phyloP scores from a whole-genome alignment of 2,888 invertebrate genomes.

The Nomada hirtipes region DNA sequence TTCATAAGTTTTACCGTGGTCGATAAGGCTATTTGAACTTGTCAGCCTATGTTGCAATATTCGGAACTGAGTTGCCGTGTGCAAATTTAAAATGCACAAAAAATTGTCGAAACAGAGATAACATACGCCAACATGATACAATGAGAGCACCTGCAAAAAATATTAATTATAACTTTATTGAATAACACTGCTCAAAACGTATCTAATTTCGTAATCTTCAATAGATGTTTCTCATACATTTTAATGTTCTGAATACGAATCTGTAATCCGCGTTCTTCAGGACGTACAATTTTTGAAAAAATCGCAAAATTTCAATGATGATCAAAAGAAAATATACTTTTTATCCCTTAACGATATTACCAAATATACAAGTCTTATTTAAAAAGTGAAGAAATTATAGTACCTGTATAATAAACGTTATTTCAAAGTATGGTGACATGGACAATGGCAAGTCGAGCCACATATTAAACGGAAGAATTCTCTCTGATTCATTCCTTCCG shows the following conservation, averaged over 20 bases:
- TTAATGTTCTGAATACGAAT: no score
- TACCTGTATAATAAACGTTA: neutral
- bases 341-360: no score
- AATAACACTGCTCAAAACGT: no score
- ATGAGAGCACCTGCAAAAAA: neutral
- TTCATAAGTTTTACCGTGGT: neutral
- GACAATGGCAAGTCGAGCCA: constrained; percentile 60
- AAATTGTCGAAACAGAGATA: constrained; percentile 32
- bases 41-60: constrained; percentile 65
- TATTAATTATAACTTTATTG: neutral
- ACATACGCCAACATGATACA: neutral
- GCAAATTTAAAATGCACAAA: constrained; percentile 61
- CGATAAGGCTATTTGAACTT: neutral
- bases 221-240: no score
- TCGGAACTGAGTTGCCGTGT: constrained; percentile 68
- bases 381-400: neutral
- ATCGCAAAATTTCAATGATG: no score
- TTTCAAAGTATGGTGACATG: constrained; percentile 24
- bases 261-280: no score
- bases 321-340: no score
- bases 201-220: no score
- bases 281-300: no score
- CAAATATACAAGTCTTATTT: no score
- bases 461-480: constrained; percentile 70
- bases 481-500: constrained; percentile 64